Base-by-base conservation (phyloP, 2,888 invertebrate genomes). In the Plagodis dolabraria region DNA sequence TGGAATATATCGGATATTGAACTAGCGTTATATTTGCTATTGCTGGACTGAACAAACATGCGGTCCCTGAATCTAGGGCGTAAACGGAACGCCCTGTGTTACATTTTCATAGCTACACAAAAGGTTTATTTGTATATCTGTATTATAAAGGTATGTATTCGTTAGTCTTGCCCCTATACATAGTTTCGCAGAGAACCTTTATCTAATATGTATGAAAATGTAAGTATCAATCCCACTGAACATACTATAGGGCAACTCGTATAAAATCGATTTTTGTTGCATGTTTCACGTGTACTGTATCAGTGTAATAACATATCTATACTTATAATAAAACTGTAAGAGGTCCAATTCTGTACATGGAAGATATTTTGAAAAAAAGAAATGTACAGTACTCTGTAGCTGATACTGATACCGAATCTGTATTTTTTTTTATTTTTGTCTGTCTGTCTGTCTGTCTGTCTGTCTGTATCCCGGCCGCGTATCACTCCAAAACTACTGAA, bases 1-100 rank as follows among this genome's bases (percentile, higher is more conserved):
- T 81, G 79, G 75, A 82, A 84, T 85, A 85, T 85, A 83, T 86
- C 75, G 78, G 63, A 63, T 66, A 65, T 74, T 70, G 74, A 80
- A 82, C 77, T 76, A 74, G 76, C 77, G 79, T 77, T 76, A 79
- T 77, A 82, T 84, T 84, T 83, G 82, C 79, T 71, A 4, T 22
- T 22, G 22, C 22, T 68, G 69, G 68, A 77, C 77, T 76, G 10
- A 85, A 80, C 77, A 83, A 85, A 85, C 80, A 75, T 74, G 75
- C 75, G 79, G 79, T 82, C 79, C 81, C 79, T 74, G 73, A 71
- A 63, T 59, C 71, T 67, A 66, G 68, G 67, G 69, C 71, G 63
- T 56, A 54, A 22, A 22, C 22, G 22, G 22, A 22, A 60, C 50
- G 53, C 38, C 53, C 47, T 50, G 5, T 44, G 42, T 45, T 51